Evolutionary conservation across 2,888 invertebrate species (phyloP), one percentile per base, ranked within the genome.

Genomic region (Megaustenia siamemsis): DNA sequence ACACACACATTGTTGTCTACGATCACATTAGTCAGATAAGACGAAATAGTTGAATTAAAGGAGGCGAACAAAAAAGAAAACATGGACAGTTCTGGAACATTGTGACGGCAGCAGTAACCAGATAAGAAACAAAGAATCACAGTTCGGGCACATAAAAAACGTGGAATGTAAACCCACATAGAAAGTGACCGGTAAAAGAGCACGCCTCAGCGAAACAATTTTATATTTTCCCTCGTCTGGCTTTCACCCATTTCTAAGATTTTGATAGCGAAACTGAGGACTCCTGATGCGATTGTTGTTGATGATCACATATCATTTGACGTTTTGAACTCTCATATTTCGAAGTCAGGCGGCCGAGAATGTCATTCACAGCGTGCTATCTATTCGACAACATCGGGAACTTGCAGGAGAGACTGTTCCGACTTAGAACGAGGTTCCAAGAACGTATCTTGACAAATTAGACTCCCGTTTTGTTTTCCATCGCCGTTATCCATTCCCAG

Each of bases 301-400:
- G 82, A 56, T 69, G 69, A 73, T 77, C 68, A 40, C 63, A 53
- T 68, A 76, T 77, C 77, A 28, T 68, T 68, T 77, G 83, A 83
- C 83, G 83, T 63, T 83, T 83, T 77, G 76, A 83, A 63, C 68
- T 76, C 76, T 83, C 83, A 66, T 75, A 68, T 83, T 76, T 83
- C 83, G 66, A 49, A 21, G 63, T 63, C 77, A 53, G 38, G 68
- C 77, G 8, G 68, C 53, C 66, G 77, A 18, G 83, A 68, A 68
- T 77, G 83, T 68, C 83, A 77, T 45, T 83, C 82, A 82, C 35
- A 68, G 77, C 75, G 77, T 32, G 76, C 53, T 83, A 83, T 83
- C 83, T 76, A 12, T n/a, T 35, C 45, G 69, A 68, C 68, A 68
- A 76, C 73, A 83, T 76, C 83, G 60, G 73, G 1, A 53, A 71